These are phyloP conservation scores for Xerus rutilus DNA, from an alignment of 2,797 vertebrate genomes.

Conservation along the genomic window DNA sequence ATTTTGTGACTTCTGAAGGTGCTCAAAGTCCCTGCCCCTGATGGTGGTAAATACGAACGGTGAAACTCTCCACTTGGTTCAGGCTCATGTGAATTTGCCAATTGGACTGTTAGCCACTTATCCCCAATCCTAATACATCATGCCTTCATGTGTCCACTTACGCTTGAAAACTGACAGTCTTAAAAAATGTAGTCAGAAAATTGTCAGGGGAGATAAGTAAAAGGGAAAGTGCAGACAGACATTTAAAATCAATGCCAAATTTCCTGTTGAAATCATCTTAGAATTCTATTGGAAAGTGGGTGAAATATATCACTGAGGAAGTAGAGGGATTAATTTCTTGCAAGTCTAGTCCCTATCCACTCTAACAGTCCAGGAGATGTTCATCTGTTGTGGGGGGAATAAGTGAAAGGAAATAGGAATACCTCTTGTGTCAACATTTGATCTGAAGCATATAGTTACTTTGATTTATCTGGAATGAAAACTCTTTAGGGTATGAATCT, in stretches of 20 bases:
- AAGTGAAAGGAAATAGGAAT: neutral
- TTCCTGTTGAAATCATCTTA: conserved; percentile 38
- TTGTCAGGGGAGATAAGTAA: conserved; percentile 18
- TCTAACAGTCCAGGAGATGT: too few species aligned
- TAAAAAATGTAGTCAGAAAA: conserved; percentile 31
- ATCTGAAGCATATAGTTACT: neutral
- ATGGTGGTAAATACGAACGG: neutral
- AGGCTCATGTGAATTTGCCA: neutral
- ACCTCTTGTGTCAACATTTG: neutral
- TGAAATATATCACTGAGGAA: neutral
- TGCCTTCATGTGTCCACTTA: neutral
- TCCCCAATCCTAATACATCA: neutral
- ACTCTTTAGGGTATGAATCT: neutral
- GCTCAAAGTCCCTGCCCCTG: neutral
- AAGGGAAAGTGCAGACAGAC: neutral
- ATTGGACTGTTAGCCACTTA: neutral
- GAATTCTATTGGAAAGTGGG: conserved; percentile 42
- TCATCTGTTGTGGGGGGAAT: neutral
- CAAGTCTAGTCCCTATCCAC: neutral
- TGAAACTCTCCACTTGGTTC: neutral
- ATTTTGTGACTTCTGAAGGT: neutral
- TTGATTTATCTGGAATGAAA: neutral
- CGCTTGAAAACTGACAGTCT: conserved; percentile 3
- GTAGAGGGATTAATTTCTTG: neutral
- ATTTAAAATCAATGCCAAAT: conserved; percentile 28